Base-by-base conservation (phyloP, 1,140 invertebrate species). In the Macrostomum lignano region DNA sequence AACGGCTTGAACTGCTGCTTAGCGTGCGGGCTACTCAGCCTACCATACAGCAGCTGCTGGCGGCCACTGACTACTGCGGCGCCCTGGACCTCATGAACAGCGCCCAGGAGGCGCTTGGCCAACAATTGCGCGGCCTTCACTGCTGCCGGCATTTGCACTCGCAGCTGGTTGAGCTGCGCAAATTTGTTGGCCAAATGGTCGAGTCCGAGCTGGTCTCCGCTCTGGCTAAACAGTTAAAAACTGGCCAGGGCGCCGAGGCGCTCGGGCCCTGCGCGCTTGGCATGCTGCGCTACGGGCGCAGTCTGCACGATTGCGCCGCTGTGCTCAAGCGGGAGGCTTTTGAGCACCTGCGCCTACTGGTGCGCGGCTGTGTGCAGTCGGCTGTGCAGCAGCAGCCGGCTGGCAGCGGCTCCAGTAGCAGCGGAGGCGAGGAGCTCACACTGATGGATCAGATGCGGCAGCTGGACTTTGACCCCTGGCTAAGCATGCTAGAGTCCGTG, bases 21-120 rank as follows among this genome's bases (percentile, higher is more conserved):
- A 86, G 77, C 1, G 78, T 96, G 4, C 71, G 91, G 52, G 82
- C 96, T 63, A 93, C 86, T 28, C 88, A 96, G 55, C 75, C 79
- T 2, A 93, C 79, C 48, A 75, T 98, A 45, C 84, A 94, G 51
- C 62, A 82, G 25, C 60, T 94, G 7, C 61, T 98, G 11, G 81
- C 81, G 33, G 82, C 77, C 5, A 79, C 77, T 39, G 86, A 98
- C 58, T 96, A 86, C 65, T 81, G 88, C 21, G 82, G 79, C 19
- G 86, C 88, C 1, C 60, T 96, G 24, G 88, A 96, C 61, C 66
- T 94, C 26, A 96, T 98, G 41, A 68, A 74, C 35, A 84, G 79
- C 2, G 88, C 86, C 1, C 81, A 93, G 62, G 82, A 91, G 58
- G 74, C 94, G 37, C 60, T 94, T 9, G 19, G 3, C 26, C 15